Evolutionary conservation across 2,888 invertebrate species (phyloP).

Genomic region (Antheraea assamensis): DNA sequence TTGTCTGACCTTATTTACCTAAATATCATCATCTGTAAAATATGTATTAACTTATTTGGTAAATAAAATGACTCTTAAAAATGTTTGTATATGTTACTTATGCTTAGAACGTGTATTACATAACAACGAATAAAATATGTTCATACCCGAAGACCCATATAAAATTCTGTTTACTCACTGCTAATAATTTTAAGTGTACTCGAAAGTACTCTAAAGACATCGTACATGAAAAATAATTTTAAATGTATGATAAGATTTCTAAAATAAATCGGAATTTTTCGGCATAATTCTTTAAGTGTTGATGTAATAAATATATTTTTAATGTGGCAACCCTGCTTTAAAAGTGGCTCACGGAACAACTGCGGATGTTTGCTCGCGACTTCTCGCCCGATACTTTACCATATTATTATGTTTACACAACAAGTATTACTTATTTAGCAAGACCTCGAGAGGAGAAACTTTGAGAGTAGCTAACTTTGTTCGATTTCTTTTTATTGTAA

Average conservation of each 20-base stretch:
- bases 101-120: no score
- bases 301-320: no score
- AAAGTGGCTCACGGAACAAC: slow-evolving; percentile 10
- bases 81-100: no score
- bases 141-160: no score
- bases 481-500: not conserved
- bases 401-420: slow-evolving; percentile 21
- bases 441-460: slow-evolving; percentile 3
- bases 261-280: not conserved
- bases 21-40: no score
- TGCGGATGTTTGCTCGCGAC: slow-evolving; percentile 17
- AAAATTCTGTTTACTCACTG: no score
- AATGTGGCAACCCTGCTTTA: not conserved
- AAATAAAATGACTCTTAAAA: no score
- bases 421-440: slow-evolving; percentile 18
- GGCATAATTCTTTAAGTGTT: not conserved
- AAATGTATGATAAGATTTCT: no score
- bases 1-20: no score
- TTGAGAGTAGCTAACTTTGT: not conserved
- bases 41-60: no score
- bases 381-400: slow-evolving; percentile 14
- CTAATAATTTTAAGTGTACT: not conserved
- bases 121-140: no score
- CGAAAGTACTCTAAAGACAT: not conserved
- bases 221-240: not conserved